Conservation (phyloP, 2,113 vertebrate species). For the Regulus satrapa region DNA sequence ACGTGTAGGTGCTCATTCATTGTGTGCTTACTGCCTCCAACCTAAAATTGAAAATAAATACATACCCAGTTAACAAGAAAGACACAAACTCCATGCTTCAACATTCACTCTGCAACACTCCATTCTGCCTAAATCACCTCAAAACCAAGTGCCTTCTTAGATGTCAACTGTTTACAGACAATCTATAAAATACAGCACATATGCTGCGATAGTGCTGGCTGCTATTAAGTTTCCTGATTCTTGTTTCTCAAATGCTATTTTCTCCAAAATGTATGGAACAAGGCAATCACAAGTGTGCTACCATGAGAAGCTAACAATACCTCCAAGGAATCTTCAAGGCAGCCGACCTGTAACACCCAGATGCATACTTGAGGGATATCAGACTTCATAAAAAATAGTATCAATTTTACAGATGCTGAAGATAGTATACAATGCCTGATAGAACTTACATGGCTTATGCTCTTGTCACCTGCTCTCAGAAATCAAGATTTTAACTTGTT, state of each 20-base stretch:
- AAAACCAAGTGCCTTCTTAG: not conserved
- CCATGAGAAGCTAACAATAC: not conserved
- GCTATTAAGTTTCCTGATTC: not conserved
- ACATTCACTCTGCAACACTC: not conserved
- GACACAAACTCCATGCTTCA: not conserved
- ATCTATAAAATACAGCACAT: not conserved
- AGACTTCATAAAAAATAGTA: not conserved
- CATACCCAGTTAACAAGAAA: constrained; percentile 39
- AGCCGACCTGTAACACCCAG: not conserved
- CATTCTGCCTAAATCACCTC: not conserved
- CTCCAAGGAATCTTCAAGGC: not conserved
- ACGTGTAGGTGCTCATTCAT: constrained; percentile 85
- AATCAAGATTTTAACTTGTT: not conserved
- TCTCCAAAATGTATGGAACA: constrained; percentile 15
- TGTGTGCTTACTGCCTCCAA: constrained; percentile 82
- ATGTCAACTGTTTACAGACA: not conserved
- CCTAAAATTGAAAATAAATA: constrained; percentile 75
- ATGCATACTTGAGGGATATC: not conserved
- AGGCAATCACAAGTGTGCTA: not conserved
- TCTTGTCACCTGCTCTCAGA: not conserved
- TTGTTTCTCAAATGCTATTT: not conserved
- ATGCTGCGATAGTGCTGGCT: not conserved
- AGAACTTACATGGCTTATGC: not conserved
- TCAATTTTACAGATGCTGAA: not conserved
- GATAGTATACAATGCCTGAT: not conserved